Conservation (phyloP, 2,888 invertebrate species). For the Iselma pallidipennis region DNA sequence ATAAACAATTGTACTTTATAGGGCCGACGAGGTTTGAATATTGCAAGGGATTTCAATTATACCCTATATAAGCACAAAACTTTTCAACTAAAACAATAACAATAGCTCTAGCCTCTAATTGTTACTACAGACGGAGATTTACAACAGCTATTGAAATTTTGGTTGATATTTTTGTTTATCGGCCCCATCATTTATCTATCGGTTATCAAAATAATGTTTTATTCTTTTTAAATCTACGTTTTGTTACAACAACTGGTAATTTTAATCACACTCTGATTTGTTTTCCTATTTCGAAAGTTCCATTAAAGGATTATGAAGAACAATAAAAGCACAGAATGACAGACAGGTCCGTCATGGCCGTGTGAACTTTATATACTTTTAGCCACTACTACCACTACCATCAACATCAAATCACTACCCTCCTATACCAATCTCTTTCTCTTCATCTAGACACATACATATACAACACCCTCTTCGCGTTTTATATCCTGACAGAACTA, state of each 20-base stretch:
- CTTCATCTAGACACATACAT: neutral
- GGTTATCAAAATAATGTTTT: too few species aligned
- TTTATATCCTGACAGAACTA: neutral
- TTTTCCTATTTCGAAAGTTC: neutral
- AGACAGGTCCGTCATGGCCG: neutral
- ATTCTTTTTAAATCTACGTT: neutral
- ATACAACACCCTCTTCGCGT: too few species aligned
- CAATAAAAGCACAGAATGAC: neutral
- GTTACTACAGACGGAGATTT: too few species aligned
- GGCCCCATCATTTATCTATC: too few species aligned
- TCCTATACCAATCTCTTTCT: neutral
- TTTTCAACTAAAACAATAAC: too few species aligned
- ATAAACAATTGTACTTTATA: too few species aligned
- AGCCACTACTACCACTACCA: neutral
- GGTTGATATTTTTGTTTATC: too few species aligned
- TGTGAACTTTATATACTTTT: neutral
- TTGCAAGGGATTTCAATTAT: too few species aligned
- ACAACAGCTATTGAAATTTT: too few species aligned
- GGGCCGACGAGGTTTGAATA: too few species aligned
- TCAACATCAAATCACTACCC: neutral
- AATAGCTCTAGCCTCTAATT: too few species aligned
- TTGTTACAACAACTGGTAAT: neutral
- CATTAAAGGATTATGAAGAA: conserved; percentile 1
- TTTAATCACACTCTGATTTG: neutral
- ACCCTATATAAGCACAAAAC: too few species aligned